phyloP scores from a whole-genome alignment of 2,888 invertebrate genomes.

The Epiblema foenella region DNA sequence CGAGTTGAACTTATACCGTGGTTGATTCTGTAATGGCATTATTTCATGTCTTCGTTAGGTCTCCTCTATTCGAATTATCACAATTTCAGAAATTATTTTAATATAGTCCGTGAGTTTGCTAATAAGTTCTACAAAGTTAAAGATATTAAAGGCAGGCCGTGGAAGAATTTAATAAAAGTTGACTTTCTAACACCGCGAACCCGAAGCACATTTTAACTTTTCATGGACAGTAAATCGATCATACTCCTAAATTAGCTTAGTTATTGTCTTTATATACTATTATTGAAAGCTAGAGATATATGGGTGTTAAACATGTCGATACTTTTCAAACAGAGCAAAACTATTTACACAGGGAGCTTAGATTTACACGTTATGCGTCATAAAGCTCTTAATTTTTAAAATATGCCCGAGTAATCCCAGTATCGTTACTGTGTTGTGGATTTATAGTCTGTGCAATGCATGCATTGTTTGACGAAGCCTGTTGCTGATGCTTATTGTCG shows the following conservation, averaged over 20 bases:
- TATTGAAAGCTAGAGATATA: neutral
- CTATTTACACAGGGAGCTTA: no score
- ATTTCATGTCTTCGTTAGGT: neutral
- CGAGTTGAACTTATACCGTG: neutral
- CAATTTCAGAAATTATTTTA: neutral
- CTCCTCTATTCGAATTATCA: neutral
- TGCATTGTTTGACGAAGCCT: no score
- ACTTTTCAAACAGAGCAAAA: neutral
- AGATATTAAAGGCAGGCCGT: neutral
- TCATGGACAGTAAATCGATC: neutral
- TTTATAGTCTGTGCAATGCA: no score
- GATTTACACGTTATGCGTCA: no score
- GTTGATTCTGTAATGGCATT: constrained; percentile 22
- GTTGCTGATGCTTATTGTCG: no score
- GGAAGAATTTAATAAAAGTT: neutral
- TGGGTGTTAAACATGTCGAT: neutral
- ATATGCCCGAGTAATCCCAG: no score
- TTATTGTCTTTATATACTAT: neutral
- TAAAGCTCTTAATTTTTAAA: no score
- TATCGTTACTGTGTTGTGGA: no score
- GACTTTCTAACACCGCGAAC: neutral
- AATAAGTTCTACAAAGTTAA: neutral
- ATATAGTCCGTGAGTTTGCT: neutral
- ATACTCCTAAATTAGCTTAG: no score
- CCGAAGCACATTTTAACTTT: neutral